Evolutionary conservation across 2,888 invertebrate species (phyloP).

Genomic region (Criorhina ranunculi): DNA sequence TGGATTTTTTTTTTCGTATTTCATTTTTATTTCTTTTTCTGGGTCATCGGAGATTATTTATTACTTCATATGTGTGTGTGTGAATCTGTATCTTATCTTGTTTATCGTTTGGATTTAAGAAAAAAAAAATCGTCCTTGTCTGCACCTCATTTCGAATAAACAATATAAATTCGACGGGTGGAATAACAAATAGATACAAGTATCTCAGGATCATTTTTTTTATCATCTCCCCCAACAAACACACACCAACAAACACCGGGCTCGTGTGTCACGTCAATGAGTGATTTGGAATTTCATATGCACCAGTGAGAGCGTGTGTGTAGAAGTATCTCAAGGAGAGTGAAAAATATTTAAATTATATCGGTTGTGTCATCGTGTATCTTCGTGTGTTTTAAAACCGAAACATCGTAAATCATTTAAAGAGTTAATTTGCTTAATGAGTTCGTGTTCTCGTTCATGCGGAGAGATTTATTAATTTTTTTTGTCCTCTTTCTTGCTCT

Average conservation of each 20-base stretch:
- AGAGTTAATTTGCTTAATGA: conserved; percentile 71
- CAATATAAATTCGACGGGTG: conserved; percentile 17
- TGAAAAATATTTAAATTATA: conserved; percentile 28
- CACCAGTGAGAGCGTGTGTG: neutral
- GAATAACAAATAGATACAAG: conserved; percentile 19
- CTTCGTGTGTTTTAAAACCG: conserved; percentile 17
- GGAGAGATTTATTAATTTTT: conserved; percentile 60
- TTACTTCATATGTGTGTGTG: neutral
- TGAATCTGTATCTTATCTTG: conserved; percentile 3
- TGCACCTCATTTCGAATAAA: conserved; percentile 22
- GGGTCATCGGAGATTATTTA: conserved; percentile 33
- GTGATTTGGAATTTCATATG: conserved; percentile 14
- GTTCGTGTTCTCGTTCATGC: conserved; percentile 73
- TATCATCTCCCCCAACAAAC: too few species aligned
- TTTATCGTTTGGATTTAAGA: conserved; percentile 21
- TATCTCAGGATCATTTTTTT: too few species aligned
- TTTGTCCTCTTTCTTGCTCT: neutral
- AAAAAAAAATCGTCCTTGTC: conserved; percentile 21
- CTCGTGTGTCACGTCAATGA: conserved; percentile 6
- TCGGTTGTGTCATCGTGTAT: conserved; percentile 55
- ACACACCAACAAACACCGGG: too few species aligned
- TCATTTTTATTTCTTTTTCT: conserved; percentile 18
- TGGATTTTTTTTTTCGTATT: neutral
- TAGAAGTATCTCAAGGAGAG: neutral
- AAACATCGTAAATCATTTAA: conserved; percentile 61